Evolutionary conservation across 2,113 vertebrate genomes (phyloP).

Genomic region (Elachura formosa): DNA sequence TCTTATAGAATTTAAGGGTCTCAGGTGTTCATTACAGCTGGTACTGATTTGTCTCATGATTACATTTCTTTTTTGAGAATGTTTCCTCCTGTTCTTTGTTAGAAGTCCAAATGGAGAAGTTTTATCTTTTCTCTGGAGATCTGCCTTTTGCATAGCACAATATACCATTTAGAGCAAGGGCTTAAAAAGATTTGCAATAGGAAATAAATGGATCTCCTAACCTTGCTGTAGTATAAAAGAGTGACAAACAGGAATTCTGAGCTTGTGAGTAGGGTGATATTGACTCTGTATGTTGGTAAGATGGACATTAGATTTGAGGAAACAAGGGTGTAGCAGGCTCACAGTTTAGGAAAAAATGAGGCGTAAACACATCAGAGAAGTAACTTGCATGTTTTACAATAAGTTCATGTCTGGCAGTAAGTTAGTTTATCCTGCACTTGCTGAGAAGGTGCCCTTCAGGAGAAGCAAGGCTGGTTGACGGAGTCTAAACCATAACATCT

Average conservation of each 20-base stretch:
- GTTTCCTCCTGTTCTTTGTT: constrained; percentile 22
- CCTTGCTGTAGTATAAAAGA: neutral
- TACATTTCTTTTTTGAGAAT: constrained; percentile 34
- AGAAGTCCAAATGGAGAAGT: constrained; percentile 17
- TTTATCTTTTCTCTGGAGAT: constrained; percentile 39
- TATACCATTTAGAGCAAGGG: neutral
- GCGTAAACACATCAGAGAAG: neutral
- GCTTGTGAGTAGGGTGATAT: neutral
- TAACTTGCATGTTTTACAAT: neutral
- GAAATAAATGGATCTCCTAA: constrained; percentile 31
- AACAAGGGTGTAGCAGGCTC: neutral
- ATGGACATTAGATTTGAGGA: neutral
- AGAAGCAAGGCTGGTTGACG: neutral
- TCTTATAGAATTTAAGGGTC: neutral
- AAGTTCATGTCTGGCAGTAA: neutral
- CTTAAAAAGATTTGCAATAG: constrained; percentile 10
- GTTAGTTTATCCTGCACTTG: neutral
- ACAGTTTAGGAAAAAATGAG: neutral
- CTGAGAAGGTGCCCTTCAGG: neutral
- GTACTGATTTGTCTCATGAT: constrained; percentile 36
- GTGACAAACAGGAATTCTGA: neutral
- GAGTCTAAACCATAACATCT: neutral
- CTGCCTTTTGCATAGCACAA: constrained; percentile 21
- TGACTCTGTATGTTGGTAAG: neutral
- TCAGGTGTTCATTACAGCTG: constrained; percentile 44